phyloP scores from a whole-genome alignment of 2,113 vertebrate genomes.

The Centrocercus urophasianus region DNA sequence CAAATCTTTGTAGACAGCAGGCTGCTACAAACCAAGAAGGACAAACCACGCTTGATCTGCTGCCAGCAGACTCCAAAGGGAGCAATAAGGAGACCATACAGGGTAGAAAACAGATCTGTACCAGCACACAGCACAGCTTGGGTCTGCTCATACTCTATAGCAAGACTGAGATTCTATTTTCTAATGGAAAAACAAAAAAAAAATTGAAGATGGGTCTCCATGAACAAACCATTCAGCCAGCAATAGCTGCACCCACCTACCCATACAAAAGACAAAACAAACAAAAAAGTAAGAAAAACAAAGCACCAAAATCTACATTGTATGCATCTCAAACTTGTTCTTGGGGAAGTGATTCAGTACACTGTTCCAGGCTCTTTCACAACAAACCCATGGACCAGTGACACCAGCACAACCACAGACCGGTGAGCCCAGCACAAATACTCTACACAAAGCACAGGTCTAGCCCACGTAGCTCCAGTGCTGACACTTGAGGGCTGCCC shows the following conservation, averaged over 20 bases:
- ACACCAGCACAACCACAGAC: background rate
- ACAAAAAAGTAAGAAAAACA: background rate
- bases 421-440: fast-evolving
- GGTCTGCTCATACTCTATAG: background rate
- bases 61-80: conserved; percentile 23
- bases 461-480: fast-evolving
- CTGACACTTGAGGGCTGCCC: fast-evolving
- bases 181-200: background rate
- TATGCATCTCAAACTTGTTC: background rate
- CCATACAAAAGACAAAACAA: background rate
- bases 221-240: background rate
- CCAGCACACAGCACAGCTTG: background rate
- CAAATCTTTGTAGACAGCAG: conserved; percentile 31
- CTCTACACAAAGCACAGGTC: fast-evolving
- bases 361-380: background rate
- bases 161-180: background rate
- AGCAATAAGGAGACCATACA: background rate
- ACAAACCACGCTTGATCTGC: background rate
- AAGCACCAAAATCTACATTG: background rate
- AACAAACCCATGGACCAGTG: fast-evolving
- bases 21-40: conserved; percentile 16
- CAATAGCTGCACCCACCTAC: background rate
- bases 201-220: background rate
- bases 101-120: background rate
- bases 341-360: background rate